phyloP scores from a whole-genome alignment of 2,113 vertebrate species.

The Motacilla alba region DNA sequence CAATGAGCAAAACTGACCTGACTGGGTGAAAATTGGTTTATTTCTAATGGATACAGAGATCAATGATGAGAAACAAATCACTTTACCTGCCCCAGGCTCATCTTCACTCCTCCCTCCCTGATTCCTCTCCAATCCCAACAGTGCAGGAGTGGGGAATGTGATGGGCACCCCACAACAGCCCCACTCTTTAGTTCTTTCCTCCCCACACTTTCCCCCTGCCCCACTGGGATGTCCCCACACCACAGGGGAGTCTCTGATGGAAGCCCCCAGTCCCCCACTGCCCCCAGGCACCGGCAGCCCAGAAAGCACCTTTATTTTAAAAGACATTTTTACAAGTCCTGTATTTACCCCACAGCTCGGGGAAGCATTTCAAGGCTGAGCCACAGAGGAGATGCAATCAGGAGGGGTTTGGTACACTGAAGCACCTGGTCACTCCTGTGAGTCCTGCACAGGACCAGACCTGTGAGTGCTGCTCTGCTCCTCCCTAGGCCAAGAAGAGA shows the following conservation, averaged over 20 bases:
- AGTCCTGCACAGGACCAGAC: rapidly evolving
- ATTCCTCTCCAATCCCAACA: rapidly evolving
- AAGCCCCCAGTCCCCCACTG: too few relatives aligned
- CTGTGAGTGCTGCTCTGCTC: rapidly evolving
- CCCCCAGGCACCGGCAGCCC: rapidly evolving
- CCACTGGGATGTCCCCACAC: neutral
- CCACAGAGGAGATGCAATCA: neutral
- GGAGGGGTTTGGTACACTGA: neutral
- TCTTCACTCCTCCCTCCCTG: neutral
- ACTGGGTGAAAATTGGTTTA: neutral
- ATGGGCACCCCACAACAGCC: neutral
- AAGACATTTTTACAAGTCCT: neutral
- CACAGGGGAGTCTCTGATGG: neutral
- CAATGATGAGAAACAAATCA: rapidly evolving
- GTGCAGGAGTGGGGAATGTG: rapidly evolving
- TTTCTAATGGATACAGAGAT: neutral
- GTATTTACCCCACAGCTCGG: neutral
- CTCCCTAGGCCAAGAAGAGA: neutral
- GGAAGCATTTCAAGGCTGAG: neutral
- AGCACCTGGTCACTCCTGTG: rapidly evolving
- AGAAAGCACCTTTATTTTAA: neutral
- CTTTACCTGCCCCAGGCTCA: neutral
- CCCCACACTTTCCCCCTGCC: too few relatives aligned
- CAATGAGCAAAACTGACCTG: neutral
- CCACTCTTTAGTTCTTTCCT: rapidly evolving